Percentiles rank a stretch among this genome's conserved stretches.
phyloP scores from a whole-genome alignment of 2,888 invertebrate species.

The Sinotaia quadrata region DNA sequence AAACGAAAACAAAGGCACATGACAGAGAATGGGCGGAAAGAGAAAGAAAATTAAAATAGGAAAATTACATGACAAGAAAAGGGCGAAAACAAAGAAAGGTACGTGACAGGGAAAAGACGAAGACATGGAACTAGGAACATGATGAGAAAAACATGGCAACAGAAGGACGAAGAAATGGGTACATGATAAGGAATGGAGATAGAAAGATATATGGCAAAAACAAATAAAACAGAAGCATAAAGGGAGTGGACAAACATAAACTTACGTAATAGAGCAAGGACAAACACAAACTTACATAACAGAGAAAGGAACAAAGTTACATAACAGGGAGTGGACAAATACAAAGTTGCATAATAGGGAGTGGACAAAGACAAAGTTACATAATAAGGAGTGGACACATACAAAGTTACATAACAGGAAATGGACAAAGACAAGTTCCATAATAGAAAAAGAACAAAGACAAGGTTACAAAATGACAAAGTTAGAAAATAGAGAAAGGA shows the following conservation, averaged over 20 bases:
- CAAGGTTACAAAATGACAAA: neutral
- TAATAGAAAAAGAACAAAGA: neutral
- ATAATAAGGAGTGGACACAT: neutral
- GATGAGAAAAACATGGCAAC: neutral
- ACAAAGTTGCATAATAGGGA: neutral
- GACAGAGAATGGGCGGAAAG: too few species aligned
- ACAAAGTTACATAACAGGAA: neutral
- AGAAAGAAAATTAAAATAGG: too few species aligned
- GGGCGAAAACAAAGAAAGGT: too few species aligned
- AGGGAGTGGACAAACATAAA: too few species aligned
- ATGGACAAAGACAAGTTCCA: neutral
- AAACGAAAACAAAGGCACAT: too few species aligned
- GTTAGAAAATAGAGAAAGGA: neutral
- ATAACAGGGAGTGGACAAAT: neutral
- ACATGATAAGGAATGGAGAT: neutral
- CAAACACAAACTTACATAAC: conserved; percentile 10
- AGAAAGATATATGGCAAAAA: neutral
- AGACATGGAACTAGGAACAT: too few species aligned
- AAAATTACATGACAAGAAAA: too few species aligned
- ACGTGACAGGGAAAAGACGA: too few species aligned
- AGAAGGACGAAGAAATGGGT: neutral
- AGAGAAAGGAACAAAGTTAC: neutral
- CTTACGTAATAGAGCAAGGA: too few species aligned
- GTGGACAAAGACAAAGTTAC: neutral
- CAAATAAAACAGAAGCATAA: too few species aligned